These are phyloP conservation scores for Babyrousa celebensis DNA, from an alignment of 2,797 vertebrate species.

Conservation along the genomic window DNA sequence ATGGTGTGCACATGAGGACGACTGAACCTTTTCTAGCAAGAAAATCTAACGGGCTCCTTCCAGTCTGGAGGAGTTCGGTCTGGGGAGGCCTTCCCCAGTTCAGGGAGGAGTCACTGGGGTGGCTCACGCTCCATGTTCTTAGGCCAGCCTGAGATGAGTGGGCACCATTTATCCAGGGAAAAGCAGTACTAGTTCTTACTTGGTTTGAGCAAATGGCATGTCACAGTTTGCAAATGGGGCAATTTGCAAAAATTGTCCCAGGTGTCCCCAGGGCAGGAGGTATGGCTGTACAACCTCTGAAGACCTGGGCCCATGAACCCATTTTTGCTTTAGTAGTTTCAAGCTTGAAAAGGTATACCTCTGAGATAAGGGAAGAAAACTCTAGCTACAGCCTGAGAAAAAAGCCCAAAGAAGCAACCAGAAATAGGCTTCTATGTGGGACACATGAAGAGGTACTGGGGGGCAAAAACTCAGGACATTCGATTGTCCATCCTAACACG, in stretches of 20 bases:
- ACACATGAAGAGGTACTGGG: neutral
- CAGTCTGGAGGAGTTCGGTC: neutral
- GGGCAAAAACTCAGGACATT: neutral
- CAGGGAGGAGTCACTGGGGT: neutral
- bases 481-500: neutral
- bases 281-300: neutral
- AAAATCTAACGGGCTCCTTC: neutral
- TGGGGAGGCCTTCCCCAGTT: neutral
- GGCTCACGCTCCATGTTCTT: neutral
- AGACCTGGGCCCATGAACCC: neutral
- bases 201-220: neutral
- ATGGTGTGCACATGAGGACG: neutral
- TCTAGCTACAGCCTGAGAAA: neutral
- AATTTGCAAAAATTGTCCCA: neutral
- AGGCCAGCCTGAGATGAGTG: no score
- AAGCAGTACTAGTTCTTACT: neutral
- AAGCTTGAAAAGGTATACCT: slow-evolving; percentile 5
- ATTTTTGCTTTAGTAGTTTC: neutral
- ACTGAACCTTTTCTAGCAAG: neutral
- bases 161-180: neutral
- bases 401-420: neutral
- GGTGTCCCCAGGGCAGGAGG: neutral
- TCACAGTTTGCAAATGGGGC: neutral
- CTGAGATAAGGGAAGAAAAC: neutral
- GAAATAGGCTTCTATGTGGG: neutral